Evolutionary conservation across 2,888 invertebrate species (phyloP).

Genomic region (Crepidodera aurea): DNA sequence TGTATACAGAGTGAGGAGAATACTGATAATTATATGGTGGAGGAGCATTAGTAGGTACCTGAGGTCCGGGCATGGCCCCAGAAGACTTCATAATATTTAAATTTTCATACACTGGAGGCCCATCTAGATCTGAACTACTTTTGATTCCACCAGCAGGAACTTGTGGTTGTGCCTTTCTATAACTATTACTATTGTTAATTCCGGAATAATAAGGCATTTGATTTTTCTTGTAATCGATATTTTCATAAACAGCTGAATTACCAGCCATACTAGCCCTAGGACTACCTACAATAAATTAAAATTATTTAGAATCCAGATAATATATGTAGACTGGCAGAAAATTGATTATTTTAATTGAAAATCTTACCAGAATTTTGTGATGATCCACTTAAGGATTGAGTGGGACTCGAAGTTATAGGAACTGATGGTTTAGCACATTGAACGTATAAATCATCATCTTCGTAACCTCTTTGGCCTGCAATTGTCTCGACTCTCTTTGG

Average conservation of each 20-base stretch:
- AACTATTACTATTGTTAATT: constrained; percentile 62
- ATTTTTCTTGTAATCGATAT: constrained; percentile 73
- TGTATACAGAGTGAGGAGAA: constrained; percentile 53
- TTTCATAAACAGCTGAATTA: constrained; percentile 76
- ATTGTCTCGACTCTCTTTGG: constrained; percentile 77
- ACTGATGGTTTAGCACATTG: constrained; percentile 60
- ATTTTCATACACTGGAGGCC: constrained; percentile 65
- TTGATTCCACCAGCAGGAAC: constrained; percentile 69
- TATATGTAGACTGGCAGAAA: too few species aligned
- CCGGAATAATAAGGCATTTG: constrained; percentile 68
- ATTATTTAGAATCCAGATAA: not conserved
- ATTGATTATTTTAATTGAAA: too few species aligned
- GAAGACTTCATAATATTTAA: constrained; percentile 52
- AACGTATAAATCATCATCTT: constrained; percentile 61
- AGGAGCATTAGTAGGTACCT: constrained; percentile 55
- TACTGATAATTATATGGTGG: constrained; percentile 49
- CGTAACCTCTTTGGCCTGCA: constrained; percentile 56
- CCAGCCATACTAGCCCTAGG: constrained; percentile 56
- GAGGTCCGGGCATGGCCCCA: constrained; percentile 59
- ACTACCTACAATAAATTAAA: constrained; percentile 45
- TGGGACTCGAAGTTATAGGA: constrained; percentile 62
- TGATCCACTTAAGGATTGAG: constrained; percentile 68
- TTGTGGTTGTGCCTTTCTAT: constrained; percentile 84
- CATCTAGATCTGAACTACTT: constrained; percentile 60
- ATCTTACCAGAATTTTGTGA: constrained; percentile 67